Evolutionary conservation across 37 sponge, comb jelly and placozoan species (phyloP).

Genomic region (Halichondria panicea): DNA sequence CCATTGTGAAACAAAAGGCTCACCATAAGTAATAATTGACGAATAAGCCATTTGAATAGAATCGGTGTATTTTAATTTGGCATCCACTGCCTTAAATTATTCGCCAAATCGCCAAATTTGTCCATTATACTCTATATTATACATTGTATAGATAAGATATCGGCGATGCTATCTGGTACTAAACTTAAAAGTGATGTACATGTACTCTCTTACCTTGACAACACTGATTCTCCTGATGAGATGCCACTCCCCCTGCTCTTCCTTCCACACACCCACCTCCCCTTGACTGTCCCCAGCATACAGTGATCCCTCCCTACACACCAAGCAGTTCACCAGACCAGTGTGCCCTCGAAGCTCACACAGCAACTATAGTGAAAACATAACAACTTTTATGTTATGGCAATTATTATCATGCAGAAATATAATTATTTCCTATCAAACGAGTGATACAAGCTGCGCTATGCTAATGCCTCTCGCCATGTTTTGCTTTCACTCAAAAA

Average conservation of each 20-base stretch:
- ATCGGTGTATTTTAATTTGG: background rate
- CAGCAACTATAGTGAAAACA: conserved; percentile 7
- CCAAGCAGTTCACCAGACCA: conserved; percentile 60
- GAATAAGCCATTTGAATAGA: no score
- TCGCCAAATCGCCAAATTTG: background rate
- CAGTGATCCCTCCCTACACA: background rate
- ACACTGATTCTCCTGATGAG: conserved; percentile 4
- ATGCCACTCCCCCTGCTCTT: conserved; percentile 12
- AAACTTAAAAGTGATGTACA: background rate
- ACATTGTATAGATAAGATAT: background rate
- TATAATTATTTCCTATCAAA: no score
- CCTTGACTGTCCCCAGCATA: conserved; percentile 77
- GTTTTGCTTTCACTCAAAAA: no score
- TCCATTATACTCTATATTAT: background rate
- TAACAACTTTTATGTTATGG: background rate
- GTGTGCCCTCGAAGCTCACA: conserved; percentile 37
- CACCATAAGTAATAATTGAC: no score
- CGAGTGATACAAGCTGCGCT: no score
- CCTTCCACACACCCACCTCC: conserved; percentile 51
- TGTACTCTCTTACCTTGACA: conserved; percentile 7
- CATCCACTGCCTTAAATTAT: background rate
- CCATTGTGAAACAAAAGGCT: no score
- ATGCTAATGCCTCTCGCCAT: no score
- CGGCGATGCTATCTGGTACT: background rate
- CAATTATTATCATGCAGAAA: background rate